Evolutionary conservation across 2,888 invertebrate genomes (phyloP), one percentile per base, ranked within the genome.

Genomic region (Drosophila neonasuta): DNA sequence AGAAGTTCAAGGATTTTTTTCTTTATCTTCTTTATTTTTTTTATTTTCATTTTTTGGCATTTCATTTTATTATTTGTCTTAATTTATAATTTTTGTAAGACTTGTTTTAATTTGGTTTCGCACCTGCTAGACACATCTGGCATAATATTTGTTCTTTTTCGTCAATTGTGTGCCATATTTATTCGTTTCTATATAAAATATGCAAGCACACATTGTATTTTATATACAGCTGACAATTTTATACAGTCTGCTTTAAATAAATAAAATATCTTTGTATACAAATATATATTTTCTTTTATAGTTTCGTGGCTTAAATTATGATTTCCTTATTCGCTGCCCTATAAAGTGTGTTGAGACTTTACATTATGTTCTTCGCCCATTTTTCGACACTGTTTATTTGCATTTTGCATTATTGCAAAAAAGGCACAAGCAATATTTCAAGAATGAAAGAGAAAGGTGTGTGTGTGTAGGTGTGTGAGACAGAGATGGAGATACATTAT

Each of bases 41-140:
- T 32, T 32, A 32, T 32, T 10, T 32, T 32, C 24, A 24, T 20
- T 20, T 0, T 10, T 8, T 11, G 10, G 32, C 11, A 24, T 45
- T 24, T 20, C 20, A 24, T 24, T 20, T 20, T 20, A 20, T 20
- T n/a, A 45, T n/a, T 29, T 29, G 8, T 29, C 7, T 15, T 15
- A 11, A 11, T 15, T 15, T 15, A 20, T 13, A 24, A 2, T 46
- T 13, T 32, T 11, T 32, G 6, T 11, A 2, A 11, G 10, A 10
- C 6, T 5, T 30, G 2, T 5, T 34, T 52, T 2, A 41, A 42
- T 42, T 41, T 41, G 29, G 24, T n/a, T 55, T 34, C 24, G 13
- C 57, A 48, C 48, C n/a, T 44, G 54, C 24, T 41, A 46, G 45
- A 41, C 20, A 50, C 59, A 58, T 9, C 44, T 63, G 50, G n/a